Base-by-base conservation (phyloP, 2,113 vertebrate genomes). In the Microtus oregoni region DNA sequence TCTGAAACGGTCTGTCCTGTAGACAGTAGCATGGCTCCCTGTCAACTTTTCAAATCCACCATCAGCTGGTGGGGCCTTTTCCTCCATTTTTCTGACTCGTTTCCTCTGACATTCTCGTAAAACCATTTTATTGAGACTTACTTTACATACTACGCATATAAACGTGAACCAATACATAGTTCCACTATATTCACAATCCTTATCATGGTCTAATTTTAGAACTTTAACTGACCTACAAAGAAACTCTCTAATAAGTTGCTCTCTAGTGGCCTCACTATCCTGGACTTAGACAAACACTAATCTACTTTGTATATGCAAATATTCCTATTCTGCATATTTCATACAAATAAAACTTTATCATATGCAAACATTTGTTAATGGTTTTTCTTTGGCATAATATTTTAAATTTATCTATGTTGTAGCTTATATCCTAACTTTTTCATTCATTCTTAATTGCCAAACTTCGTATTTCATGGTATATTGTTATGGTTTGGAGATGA, bases 141-240 rank as follows among this genome's bases (percentile, higher is more conserved):
- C 41, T 13, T 86, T 32, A 55, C 2, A 75, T 13, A 70, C 10
- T 32, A 68, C 8, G 81, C 14, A 89, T 8, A 73, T 75, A 41
- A 41, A 77, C 32, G 13, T 44, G 1, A 5, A 94, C 0, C 32
- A 89, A 91, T 58, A 70, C 26, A 70, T 83, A 90, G 28, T 79
- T 88, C 90, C 52, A 79, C n/a, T 19, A 68, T 52, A 61, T 41
- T 63, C 47, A 90, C 1, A 82, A 41, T 3, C 13, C 77, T 63
- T 15, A 92, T 24, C 55, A 90, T 10, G 38, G 52, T 86, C 70
- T 79, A 68, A 92, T 41, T 92, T 91, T 89, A 78, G 76, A 90
- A 61, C 63, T 86, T 72, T 82, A 12, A 89, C 24, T 30, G 70
- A 87, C 13, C 55, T 35, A 24, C 85, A 85, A 87, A 91, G 77